These are phyloP conservation scores for Recurvirostra avosetta DNA, from an alignment of 2,113 vertebrate species.

Conservation along the genomic window DNA sequence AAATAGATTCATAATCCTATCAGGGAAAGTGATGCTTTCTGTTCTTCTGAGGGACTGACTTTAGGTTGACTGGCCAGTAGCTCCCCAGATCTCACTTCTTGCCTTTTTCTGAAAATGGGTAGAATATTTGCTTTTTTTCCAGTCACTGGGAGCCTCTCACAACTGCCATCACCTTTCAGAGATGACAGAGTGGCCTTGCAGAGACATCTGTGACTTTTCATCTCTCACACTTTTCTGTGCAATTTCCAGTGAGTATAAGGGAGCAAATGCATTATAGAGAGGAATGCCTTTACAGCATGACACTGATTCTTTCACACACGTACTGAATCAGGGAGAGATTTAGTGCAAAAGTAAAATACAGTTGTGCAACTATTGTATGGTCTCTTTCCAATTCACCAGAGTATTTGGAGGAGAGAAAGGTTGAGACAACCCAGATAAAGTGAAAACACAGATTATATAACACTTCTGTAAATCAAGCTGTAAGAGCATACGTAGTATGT, in stretches of 20 bases:
- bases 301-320: not conserved
- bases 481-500: accelerated
- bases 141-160: not conserved
- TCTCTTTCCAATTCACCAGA: not conserved
- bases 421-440: not conserved
- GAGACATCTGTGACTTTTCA: not conserved
- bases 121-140: not conserved
- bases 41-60: not conserved
- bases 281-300: not conserved
- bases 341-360: not conserved
- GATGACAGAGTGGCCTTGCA: not conserved
- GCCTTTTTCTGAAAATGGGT: not conserved
- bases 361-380: not conserved
- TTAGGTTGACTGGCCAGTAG: not conserved
- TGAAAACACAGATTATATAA: not conserved
- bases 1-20: not conserved
- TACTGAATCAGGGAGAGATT: not conserved
- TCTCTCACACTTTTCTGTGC: not conserved
- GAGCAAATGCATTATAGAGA: not conserved
- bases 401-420: not conserved
- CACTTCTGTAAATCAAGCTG: not conserved
- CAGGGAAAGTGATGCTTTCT: not conserved
- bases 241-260: not conserved
- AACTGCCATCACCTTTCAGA: not conserved
- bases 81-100: not conserved